A percentile compares a stretch with the other conserved stretches of the same genome.
phyloP scores from a whole-genome alignment of 2,113 vertebrate species.

The Sarotherodon lohbergeri region DNA sequence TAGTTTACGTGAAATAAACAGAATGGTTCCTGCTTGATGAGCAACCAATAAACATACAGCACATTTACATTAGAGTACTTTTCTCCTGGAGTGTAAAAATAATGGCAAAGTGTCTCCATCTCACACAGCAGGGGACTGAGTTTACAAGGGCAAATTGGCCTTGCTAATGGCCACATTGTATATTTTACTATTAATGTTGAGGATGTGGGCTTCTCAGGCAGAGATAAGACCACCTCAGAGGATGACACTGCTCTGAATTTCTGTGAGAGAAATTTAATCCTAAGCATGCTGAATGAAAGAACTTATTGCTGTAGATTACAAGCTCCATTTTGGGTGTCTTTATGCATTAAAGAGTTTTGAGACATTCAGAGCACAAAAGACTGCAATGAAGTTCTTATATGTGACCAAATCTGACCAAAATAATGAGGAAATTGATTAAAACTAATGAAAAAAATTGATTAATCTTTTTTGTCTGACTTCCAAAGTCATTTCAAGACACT shows the following conservation, averaged over 20 bases:
- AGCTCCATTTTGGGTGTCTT: not conserved
- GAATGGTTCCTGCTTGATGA: not conserved
- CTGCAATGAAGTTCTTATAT: not conserved
- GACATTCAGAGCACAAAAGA: not conserved
- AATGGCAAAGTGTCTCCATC: not conserved
- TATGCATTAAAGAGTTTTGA: not conserved
- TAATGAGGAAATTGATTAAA: not conserved
- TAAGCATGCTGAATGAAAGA: not conserved
- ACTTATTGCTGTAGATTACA: not conserved
- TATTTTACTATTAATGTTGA: conserved; percentile 32
- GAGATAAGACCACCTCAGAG: conserved; percentile 26
- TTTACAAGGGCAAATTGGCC: conserved; percentile 42
- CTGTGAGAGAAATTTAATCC: not conserved
- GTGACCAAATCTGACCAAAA: not conserved
- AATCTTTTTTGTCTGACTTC: not conserved
- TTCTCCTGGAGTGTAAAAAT: not conserved
- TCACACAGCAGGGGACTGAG: conserved; percentile 18
- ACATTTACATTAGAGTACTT: not conserved
- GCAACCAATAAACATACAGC: not conserved
- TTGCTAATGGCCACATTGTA: conserved; percentile 14
- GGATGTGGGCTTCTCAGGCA: conserved; percentile 17
- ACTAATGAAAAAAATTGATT: not conserved
- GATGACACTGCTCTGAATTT: not conserved
- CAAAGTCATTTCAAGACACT: not conserved
- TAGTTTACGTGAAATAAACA: not conserved